Base-by-base conservation (phyloP, 2,888 invertebrate species). In the Lasioglossum marginatum region DNA sequence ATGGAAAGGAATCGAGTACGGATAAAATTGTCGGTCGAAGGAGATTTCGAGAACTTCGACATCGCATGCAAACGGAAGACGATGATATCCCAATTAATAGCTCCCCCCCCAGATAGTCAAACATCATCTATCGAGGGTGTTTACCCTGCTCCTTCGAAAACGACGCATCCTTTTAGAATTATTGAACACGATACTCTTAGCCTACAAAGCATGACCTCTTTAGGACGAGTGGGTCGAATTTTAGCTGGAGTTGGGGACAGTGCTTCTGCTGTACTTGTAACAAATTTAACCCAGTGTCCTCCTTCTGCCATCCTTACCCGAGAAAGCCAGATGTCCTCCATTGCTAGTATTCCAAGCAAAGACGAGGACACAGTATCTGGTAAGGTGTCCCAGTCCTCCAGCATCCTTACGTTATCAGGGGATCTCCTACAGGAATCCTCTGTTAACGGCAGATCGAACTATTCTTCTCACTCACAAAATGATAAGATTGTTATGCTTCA, bases 111-210 rank as follows among this genome's bases (percentile, higher is more conserved):
- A 83, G 97, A 97, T 94, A 97, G 97, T 94, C 97, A 98, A 95
- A 97, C 97, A 19, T 97, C 97, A 89, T 97, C 98, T 14, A 96
- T 97, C 79, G 98, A 98, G 92, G 97, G 97, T 85, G 96, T 97
- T 23, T 97, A 96, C 94, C 96, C 97, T 14, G 96, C 96, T 57
- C 96, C 97, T 86, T 96, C 96, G 77, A 96, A 97, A 92, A 96
- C 97, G 73, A 96, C 96, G 83, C 98, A 98, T 95, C 98, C 98
- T 34, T 98, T 98, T 94, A 96, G 97, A 94, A 97, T 98, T 88
- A 98, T 98, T 92, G 98, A 98, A 91, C 98, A 98, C 92, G 98
- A 98, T 95, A 97, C 98, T 27, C 96, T 98, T 95, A 98, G 98
- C 94, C 96, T 98, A 92, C 98, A 98, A 95, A 98, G 98, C 94